Evolutionary conservation across 2,797 vertebrate genomes (phyloP).

Genomic region (Lepus townsendii): DNA sequence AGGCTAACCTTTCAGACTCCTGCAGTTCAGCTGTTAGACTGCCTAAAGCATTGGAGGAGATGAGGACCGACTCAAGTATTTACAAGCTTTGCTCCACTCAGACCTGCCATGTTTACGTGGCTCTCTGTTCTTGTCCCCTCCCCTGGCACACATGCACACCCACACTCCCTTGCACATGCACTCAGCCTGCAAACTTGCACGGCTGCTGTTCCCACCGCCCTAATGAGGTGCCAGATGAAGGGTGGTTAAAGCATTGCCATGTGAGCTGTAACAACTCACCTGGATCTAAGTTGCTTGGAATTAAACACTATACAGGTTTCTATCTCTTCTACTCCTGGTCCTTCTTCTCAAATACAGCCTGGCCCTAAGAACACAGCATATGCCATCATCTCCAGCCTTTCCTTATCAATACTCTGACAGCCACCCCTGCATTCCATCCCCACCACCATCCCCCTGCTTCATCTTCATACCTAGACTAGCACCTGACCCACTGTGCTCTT

Average conservation of each 20-base stretch:
- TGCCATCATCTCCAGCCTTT: neutral
- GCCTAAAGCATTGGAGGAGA: neutral
- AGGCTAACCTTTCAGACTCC: neutral
- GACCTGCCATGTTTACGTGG: too few species aligned
- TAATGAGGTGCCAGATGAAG: neutral
- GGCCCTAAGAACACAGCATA: neutral
- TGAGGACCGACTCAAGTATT: too few species aligned
- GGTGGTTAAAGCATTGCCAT: neutral
- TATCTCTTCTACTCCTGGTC: neutral
- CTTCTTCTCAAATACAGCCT: neutral
- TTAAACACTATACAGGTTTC: neutral
- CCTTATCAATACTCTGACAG: neutral
- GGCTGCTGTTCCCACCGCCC: too few species aligned
- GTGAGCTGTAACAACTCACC: neutral
- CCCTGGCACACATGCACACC: too few species aligned
- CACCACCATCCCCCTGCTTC: neutral
- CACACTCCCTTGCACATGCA: too few species aligned
- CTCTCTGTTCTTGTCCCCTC: too few species aligned
- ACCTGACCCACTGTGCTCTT: neutral
- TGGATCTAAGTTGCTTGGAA: neutral
- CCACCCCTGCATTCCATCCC: neutral
- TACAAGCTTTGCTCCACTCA: too few species aligned
- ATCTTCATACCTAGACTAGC: neutral
- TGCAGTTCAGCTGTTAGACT: neutral
- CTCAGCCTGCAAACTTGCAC: too few species aligned